Base-by-base conservation (phyloP, 1,140 invertebrate species). In the Lineus longissimus region DNA sequence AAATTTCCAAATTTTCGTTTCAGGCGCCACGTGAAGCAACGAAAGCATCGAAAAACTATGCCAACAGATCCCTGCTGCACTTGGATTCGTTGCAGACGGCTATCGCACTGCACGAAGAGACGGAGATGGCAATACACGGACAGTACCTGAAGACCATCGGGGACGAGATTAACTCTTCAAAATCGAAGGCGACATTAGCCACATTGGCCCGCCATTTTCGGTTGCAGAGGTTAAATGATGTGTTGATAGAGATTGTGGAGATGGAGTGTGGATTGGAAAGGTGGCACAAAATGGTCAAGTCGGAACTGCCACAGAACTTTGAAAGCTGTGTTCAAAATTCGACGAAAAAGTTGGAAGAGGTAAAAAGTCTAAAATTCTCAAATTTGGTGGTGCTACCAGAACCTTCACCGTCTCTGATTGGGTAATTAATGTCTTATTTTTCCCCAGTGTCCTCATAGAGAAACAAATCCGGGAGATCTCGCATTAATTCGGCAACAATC, bases 91-190 rank as follows among this genome's bases (percentile, higher is more conserved):
- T 51, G 25, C 19, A 51, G n/a, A 27, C 9, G n/a, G 47, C 47
- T n/a, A 51, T 51, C n/a, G 47, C 25, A 51, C 19, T 27, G n/a
- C 6, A 51, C n/a, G 47, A 51, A 51, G 47, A 51, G 47, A 51
- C 47, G 19, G 47, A 23, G 9, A 27, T 19, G n/a, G 47, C 25
- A 6, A 51, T 51, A 51, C n/a, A 27, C n/a, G n/a, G 25, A 4
- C 25, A 51, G n/a, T 51, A 51, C 25, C 47, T 51, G 25, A 51
- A 51, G 25, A 27, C 47, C 47, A 19, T 51, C n/a, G n/a, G 25
- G 19, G n/a, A 51, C n/a, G 47, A 51, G 47, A 51, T 51, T 51
- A 4, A 51, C n/a, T 51, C 47, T 23, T 19, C n/a, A 51, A 51
- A 51, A 27, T 19, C 47, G 47, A 19, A 27, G 25, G 19, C 47